Evolutionary conservation across 1,140 invertebrate species (phyloP).

Genomic region (Ceratosolen solmsi): DNA sequence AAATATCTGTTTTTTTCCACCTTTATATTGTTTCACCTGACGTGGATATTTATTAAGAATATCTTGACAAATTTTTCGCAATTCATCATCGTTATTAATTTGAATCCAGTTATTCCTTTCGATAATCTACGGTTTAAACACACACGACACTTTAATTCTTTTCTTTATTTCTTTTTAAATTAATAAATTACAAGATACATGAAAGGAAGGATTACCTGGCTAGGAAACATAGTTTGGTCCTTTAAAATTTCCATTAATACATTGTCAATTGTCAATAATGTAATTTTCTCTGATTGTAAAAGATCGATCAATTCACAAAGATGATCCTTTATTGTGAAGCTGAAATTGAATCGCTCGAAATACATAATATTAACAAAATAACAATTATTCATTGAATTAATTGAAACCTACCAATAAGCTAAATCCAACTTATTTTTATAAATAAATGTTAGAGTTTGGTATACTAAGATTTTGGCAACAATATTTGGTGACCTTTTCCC

Average conservation of each 20-base stretch:
- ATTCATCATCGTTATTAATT: constrained; percentile 77
- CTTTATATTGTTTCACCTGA: constrained; percentile 78
- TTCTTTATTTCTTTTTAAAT: constrained; percentile 12
- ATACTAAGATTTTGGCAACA: constrained; percentile 80
- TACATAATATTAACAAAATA: constrained; percentile 9
- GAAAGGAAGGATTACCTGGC: constrained; percentile 65
- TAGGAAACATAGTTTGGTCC: constrained; percentile 66
- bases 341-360: constrained; percentile 61
- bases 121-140: constrained; percentile 74
- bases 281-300: constrained; percentile 76
- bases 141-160: neutral
- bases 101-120: constrained; percentile 77
- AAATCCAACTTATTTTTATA: constrained; percentile 78
- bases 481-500: constrained; percentile 74
- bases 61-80: constrained; percentile 77
- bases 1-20: constrained; percentile 81
- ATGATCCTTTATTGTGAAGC: constrained; percentile 67
- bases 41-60: constrained; percentile 80
- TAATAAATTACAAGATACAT: too few relatives aligned
- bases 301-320: constrained; percentile 78
- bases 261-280: constrained; percentile 74
- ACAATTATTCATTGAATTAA: neutral
- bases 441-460: constrained; percentile 78
- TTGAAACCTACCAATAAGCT: constrained; percentile 53
- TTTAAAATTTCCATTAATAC: constrained; percentile 75